Evolutionary conservation across 2,888 invertebrate genomes (phyloP), one percentile per base, ranked within the genome.

Genomic region (Prosopocoilus inquinatus): DNA sequence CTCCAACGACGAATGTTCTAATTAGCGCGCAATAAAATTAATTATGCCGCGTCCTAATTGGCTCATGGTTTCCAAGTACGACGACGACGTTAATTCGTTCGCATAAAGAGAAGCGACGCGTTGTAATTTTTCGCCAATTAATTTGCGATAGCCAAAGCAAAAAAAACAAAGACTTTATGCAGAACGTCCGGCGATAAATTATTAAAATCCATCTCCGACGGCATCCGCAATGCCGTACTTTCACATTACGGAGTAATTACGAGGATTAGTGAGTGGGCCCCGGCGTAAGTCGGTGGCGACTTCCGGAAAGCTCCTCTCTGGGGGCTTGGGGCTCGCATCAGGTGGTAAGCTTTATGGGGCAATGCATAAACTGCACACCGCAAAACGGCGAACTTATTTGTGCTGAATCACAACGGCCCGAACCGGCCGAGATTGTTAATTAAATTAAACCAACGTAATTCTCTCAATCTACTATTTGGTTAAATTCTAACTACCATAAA

Each of bases 171-270:
- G 7, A 28, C 7, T 2, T 28, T 28, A 28, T 28, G 20, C 20
- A 28, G 20, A 65, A 61, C 58, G 57, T 56, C 54, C 57, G 57
- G 53, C 61, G 60, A 65, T 67, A 64, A 64, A 66, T 66, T 67
- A 68, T 68, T 66, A 62, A 67, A 62, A 62, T 60, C 63, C 61
- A 58, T 59, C 58, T 57, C 53, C 65, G 61, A 54, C 59, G 59
- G 57, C 54, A 66, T 66, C 65, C 62, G 68, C 62, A 65, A 61
- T 64, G 64, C 67, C 64, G 64, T 62, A 63, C 63, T 65, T 38
- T 38, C 53, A 53, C 67, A 70, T 70, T 71, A 70, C 68, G 70
- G 67, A 64, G 67, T 70, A 70, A 71, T 71, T 70, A 69, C 64
- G 64, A 61, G 67, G 66, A 70, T 71, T 69, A 69, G 61, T 60